Evolutionary conservation across 2,113 vertebrate genomes (phyloP).

Genomic region (Australoheros scitulus): DNA sequence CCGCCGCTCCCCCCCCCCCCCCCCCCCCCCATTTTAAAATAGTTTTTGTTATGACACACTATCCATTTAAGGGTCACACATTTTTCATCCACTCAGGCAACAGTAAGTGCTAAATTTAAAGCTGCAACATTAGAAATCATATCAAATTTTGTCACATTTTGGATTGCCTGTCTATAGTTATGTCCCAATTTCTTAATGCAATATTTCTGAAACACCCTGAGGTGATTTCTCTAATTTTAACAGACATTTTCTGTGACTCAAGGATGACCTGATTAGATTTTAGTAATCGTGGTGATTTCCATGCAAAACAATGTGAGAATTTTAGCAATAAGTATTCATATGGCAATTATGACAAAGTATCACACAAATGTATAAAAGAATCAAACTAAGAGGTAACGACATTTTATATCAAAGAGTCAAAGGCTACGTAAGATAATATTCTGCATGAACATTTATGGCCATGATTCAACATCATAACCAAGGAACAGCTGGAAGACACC

Average conservation of each 20-base stretch:
- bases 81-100: too few species aligned
- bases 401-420: not conserved
- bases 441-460: too few species aligned
- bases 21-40: too few species aligned
- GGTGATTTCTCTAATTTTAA: not conserved
- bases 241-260: not conserved
- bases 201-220: too few species aligned
- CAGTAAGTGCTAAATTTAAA: too few species aligned
- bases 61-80: too few species aligned
- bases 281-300: not conserved
- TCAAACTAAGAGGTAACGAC: not conserved
- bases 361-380: not conserved
- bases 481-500: too few species aligned
- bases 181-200: not conserved
- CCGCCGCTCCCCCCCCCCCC: too few species aligned
- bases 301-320: not conserved
- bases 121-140: too few species aligned
- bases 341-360: not conserved
- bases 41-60: too few species aligned
- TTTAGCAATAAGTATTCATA: not conserved
- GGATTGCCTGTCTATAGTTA: not conserved
- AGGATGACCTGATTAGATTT: not conserved
- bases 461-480: too few species aligned
- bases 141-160: not conserved
- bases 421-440: too few species aligned